These are phyloP conservation scores for Spisula subtruncata DNA, from an alignment of 2,888 invertebrate genomes.

Conservation along the genomic window DNA sequence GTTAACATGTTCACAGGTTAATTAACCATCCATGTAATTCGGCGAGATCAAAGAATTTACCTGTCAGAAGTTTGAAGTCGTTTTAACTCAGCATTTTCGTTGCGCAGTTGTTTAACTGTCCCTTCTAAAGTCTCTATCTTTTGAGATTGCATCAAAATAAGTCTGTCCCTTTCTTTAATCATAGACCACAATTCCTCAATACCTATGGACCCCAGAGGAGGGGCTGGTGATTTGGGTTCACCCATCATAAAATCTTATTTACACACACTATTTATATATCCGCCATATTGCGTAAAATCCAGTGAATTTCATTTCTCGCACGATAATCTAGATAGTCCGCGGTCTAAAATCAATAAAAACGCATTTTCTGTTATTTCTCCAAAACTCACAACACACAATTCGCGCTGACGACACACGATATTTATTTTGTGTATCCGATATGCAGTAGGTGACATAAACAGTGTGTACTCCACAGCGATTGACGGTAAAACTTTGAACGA, in stretches of 20 bases:
- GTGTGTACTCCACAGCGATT: constrained; percentile 28
- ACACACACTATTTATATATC: constrained; percentile 50
- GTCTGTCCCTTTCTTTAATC: constrained; percentile 68
- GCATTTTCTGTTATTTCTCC: constrained; percentile 53
- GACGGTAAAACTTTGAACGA: constrained; percentile 49
- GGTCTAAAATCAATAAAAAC: constrained; percentile 64
- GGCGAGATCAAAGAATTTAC: constrained; percentile 39
- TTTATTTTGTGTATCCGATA: constrained; percentile 43
- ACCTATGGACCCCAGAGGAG: constrained; percentile 61
- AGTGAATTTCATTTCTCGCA: constrained; percentile 29
- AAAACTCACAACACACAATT: constrained; percentile 29
- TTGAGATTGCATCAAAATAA: constrained; percentile 70
- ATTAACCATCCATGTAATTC: constrained; percentile 28
- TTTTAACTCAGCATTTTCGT: constrained; percentile 65
- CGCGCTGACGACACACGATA: constrained; percentile 33
- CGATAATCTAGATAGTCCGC: constrained; percentile 23
- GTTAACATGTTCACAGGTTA: constrained; percentile 2
- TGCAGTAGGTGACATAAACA: constrained; percentile 41
- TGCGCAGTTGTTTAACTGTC: constrained; percentile 58
- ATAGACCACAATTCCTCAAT: constrained; percentile 65
- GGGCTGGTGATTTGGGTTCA: constrained; percentile 52
- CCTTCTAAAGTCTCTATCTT: constrained; percentile 67
- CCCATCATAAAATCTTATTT: constrained; percentile 33
- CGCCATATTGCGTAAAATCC: constrained; percentile 70
- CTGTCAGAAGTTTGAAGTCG: constrained; percentile 37